Base-by-base conservation (phyloP, 2,797 vertebrate species). In the Schizothorax lantsangensis region DNA sequence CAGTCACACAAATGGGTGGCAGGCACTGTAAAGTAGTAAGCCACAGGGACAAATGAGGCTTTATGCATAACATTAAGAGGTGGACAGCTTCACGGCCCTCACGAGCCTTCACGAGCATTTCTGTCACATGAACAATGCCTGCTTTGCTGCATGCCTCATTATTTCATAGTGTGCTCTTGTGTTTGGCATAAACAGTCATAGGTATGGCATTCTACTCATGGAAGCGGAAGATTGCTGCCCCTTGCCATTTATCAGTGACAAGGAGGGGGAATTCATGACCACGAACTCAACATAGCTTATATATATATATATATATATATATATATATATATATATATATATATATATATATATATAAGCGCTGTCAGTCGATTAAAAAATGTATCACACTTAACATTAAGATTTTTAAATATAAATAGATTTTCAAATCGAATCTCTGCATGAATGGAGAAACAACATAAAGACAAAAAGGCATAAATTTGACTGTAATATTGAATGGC, bases 71-170 rank as follows among this genome's bases (percentile, higher is more conserved):
- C 40, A 86, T 75, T 81, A 86, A 38, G 69, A 74, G 84, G 33
- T 75, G 57, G 79, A 86, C 43, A 81, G 33, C 54, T 15, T 30
- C 30, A 30, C 30, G 30, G 30, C 30, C 30, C 30, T 30, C 30
- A 30, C 30, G 1, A 30, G 30, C 30, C 30, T 86, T 66, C 23
- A 81, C 33, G 7, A 66, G 79, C 11, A 2, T 81, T 74, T 74
- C 69, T 74, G 85, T 81, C 79, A 64, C 69, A 75, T 66, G 33
- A 86, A 75, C 85, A 81, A 81, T 81, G 71, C 17, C 68, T 40
- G 84, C 54, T 64, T 66, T 74, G 78, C 84, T 52, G 79, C 78
- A 74, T 66, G 69, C 79, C 79, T 86, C 84, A 86, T 86, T 81
- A 86, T 81, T 75, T 86, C 45, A n/a, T 74, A 49, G 33, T 36